These are phyloP conservation scores for Ailuropoda melanoleuca DNA, from an alignment of 2,113 vertebrate genomes.

Conservation along the genomic window DNA sequence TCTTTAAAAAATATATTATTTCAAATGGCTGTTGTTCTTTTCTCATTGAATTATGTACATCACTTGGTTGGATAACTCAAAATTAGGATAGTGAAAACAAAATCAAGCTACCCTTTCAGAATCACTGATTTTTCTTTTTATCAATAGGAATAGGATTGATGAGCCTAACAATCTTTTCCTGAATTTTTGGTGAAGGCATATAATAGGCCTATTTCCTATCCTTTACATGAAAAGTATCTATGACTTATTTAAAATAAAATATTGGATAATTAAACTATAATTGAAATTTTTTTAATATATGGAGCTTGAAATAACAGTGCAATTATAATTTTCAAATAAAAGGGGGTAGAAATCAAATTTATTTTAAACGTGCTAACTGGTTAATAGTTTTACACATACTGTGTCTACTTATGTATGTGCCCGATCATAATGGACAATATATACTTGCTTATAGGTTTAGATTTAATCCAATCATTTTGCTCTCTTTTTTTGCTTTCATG, in stretches of 20 bases:
- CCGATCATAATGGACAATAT: not conserved
- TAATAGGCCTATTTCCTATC: not conserved
- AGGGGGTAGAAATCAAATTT: not conserved
- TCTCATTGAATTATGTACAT: not conserved
- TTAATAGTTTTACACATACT: not conserved
- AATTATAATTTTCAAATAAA: not conserved
- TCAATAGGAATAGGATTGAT: not conserved
- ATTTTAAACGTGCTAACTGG: not conserved
- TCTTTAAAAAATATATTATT: not conserved
- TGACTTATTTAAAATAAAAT: not conserved
- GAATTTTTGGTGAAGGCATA: not conserved
- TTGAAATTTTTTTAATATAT: not conserved
- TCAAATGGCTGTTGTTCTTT: not conserved
- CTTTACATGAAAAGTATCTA: not conserved
- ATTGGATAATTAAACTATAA: not conserved
- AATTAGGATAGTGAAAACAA: not conserved
- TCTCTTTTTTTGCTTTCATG: not conserved
- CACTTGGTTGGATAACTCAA: not conserved
- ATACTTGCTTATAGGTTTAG: not conserved
- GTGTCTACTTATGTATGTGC: not conserved
- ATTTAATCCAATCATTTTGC: not conserved
- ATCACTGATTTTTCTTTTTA: not conserved
- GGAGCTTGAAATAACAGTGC: not conserved
- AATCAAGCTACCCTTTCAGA: not conserved
- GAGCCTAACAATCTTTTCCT: not conserved